These are phyloP conservation scores for Monomorium pharaonis DNA, from an alignment of 1,140 invertebrate species.

Conservation along the genomic window DNA sequence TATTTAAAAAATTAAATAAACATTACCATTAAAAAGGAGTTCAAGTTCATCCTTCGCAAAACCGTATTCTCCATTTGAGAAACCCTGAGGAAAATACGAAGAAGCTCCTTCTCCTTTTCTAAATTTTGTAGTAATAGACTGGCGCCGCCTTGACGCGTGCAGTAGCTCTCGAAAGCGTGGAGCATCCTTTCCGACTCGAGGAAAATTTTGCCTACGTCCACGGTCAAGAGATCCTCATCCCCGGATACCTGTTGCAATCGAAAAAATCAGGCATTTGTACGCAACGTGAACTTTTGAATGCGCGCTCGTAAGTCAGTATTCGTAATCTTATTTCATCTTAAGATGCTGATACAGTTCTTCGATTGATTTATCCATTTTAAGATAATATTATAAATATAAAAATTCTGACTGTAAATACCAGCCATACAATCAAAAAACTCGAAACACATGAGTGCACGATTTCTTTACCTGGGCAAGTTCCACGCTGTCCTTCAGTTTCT, in stretches of 20 bases:
- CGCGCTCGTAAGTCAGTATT: too few species aligned
- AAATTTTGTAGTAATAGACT: constrained; percentile 94
- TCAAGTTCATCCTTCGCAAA: constrained; percentile 96
- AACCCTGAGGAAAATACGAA: constrained; percentile 97
- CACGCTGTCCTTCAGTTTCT: constrained; percentile 94
- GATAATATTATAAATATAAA: too few species aligned
- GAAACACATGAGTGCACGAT: not conserved
- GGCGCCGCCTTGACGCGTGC: constrained; percentile 95
- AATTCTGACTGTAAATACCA: too few species aligned
- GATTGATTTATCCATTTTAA: too few species aligned
- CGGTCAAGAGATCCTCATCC: constrained; percentile 93
- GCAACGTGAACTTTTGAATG: not conserved
- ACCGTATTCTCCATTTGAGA: constrained; percentile 98
- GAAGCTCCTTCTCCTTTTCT: constrained; percentile 97
- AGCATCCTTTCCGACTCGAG: constrained; percentile 97
- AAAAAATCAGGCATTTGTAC: not conserved
- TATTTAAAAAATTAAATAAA: not conserved
- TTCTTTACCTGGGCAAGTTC: constrained; percentile 89
- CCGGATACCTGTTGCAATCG: constrained; percentile 82
- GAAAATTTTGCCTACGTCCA: constrained; percentile 96
- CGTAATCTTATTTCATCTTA: too few species aligned
- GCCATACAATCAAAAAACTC: not conserved
- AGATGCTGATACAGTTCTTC: too few species aligned
- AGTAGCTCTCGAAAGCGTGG: constrained; percentile 97
- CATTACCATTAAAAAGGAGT: constrained; percentile 97